phyloP scores from a whole-genome alignment of 2,888 invertebrate species.

The Cantharis nigra region DNA sequence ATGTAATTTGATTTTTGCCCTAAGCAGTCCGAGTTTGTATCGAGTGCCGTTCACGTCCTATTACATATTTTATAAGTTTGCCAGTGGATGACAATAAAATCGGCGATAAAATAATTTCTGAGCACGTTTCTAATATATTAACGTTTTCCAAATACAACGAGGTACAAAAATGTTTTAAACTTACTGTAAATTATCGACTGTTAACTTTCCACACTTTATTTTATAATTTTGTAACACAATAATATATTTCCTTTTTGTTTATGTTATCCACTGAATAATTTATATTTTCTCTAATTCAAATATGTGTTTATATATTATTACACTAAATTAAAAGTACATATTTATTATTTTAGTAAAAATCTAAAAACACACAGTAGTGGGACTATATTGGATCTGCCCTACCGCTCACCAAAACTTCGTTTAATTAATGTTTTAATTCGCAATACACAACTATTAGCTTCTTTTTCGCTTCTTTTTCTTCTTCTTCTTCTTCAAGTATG shows the following conservation, averaged over 20 bases:
- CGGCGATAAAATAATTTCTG: slow-evolving; percentile 36
- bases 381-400: no score
- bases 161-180: slow-evolving; percentile 4
- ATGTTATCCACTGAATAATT: not conserved
- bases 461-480: no score
- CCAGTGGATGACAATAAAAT: slow-evolving; percentile 50
- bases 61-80: slow-evolving; percentile 52
- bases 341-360: not conserved
- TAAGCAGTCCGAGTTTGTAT: slow-evolving; percentile 45
- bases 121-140: slow-evolving; percentile 30
- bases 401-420: no score
- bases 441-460: no score
- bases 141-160: slow-evolving; percentile 15
- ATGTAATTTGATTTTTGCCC: slow-evolving; percentile 57
- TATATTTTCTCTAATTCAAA: not conserved
- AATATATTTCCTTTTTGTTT: not conserved
- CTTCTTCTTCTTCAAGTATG: no score
- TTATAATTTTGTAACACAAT: not conserved
- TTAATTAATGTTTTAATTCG: no score
- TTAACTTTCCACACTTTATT: slow-evolving; percentile 3
- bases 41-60: slow-evolving; percentile 45
- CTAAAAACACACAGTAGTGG: no score
- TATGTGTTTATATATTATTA: not conserved
- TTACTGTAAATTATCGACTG: slow-evolving; percentile 1
- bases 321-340: not conserved